Evolutionary conservation across 2,113 vertebrate species (phyloP), one percentile per base, ranked within the genome.

Genomic region (Istiophorus platypterus): DNA sequence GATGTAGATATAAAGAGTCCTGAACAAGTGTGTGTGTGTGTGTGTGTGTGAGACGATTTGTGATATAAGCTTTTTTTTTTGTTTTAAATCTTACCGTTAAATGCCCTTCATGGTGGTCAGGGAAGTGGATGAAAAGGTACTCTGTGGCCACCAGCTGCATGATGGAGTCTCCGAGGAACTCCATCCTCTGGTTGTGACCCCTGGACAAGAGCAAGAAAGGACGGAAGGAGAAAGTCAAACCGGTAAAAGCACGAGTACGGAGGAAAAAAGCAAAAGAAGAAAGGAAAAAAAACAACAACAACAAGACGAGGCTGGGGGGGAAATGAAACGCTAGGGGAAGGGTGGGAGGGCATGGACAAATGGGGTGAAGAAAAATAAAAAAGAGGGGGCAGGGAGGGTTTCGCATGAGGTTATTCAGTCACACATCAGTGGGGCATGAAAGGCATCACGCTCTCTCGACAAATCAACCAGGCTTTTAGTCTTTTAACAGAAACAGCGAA

Each of bases 151-250:
- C 98, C 84, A 99, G 93, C 86, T 99, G 98, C 98, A 99, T 99
- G 93, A 99, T 99, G 26, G 98, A 99, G 92, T 99, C 98, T 73
- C 98, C 98, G 83, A 99, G 94, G 92, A 99, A 99, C 96, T 99
- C 98, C 98, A 99, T 99, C 90, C 98, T 96, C 95, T 99, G 98
- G 92, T 99, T 99, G 90, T 99, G 98, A 83, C 98, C 98, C 88
- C 98, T 99, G 94, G 88, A 95, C 10, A 17, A 47, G 31, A 78
- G 26, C 59, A 57, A 68, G 27, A 14, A 72, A 41, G 51, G 26
- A 76, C 0, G 39, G 9, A 61, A 5, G 18, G 45, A 58, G 0
- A 5, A 17, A 42, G 22, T 47, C 7, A 84, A 74, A 72, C 45
- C 41, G n/a, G n/a, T 26, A 29, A 24, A 61, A 42, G 9, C 14